Percentiles rank a stretch among this genome's conserved stretches.
Conservation (phyloP, 2,888 invertebrate genomes). For the Apodemia duryi region DNA sequence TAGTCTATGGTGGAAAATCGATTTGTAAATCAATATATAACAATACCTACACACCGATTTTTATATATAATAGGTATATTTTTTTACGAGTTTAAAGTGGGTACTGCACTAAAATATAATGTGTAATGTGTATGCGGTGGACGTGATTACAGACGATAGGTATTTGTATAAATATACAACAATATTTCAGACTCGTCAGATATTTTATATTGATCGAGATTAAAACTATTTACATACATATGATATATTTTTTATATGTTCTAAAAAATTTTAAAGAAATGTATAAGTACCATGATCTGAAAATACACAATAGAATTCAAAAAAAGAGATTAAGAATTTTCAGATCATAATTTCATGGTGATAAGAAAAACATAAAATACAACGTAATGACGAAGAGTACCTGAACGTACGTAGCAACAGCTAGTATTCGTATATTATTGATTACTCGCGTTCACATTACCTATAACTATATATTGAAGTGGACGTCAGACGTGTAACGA, state of each 20-base stretch:
- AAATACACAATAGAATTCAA: no score
- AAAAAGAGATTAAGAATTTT: no score
- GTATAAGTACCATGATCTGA: no score
- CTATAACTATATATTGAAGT: constrained; percentile 39
- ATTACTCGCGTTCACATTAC: constrained; percentile 43
- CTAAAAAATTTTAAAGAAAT: no score
- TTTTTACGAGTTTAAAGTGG: no score
- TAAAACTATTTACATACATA: no score
- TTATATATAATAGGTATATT: neutral
- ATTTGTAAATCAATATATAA: constrained; percentile 49
- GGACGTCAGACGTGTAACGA: constrained; percentile 40
- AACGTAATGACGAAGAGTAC: constrained; percentile 18
- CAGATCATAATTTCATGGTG: no score
- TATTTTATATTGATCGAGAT: no score
- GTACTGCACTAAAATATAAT: neutral
- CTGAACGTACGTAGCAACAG: constrained; percentile 31
- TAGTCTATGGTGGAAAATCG: constrained; percentile 63
- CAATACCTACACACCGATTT: neutral
- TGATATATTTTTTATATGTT: no score
- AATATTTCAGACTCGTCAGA: no score
- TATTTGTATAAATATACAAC: neutral
- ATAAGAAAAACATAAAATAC: neutral
- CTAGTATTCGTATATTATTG: constrained; percentile 46
- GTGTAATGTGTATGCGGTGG: neutral
- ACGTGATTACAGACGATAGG: neutral